Conservation (phyloP, 2,888 invertebrate genomes). For the Heliothis peltigera region DNA sequence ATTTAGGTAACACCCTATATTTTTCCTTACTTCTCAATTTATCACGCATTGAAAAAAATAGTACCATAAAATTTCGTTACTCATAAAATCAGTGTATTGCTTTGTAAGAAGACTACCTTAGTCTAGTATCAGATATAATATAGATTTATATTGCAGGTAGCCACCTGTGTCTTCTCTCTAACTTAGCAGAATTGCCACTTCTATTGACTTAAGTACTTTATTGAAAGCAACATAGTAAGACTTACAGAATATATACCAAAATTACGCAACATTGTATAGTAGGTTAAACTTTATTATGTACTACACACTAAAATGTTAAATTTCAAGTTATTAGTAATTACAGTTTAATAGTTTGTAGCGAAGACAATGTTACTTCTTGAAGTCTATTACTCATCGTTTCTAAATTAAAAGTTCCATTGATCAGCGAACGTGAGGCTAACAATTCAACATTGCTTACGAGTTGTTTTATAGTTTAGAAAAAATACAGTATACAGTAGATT, state of each 20-base stretch:
- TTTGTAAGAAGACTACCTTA: neutral
- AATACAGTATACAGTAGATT: too few species aligned
- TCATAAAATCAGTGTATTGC: neutral
- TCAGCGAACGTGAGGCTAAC: neutral
- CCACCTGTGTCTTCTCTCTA: slow-evolving; percentile 28
- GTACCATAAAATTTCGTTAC: neutral
- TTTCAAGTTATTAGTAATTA: neutral
- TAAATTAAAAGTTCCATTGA: neutral
- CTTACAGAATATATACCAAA: slow-evolving; percentile 15
- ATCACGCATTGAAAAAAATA: too few species aligned
- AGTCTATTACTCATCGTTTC: too few species aligned
- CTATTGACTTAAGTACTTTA: slow-evolving; percentile 28
- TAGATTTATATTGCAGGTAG: slow-evolving; percentile 4
- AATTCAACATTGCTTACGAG: too few species aligned
- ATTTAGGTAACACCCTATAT: too few species aligned
- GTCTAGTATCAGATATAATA: neutral
- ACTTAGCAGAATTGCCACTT: slow-evolving; percentile 12
- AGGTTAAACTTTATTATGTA: slow-evolving; percentile 32
- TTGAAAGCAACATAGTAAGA: slow-evolving; percentile 43
- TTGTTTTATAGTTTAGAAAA: too few species aligned
- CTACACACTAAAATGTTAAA: slow-evolving; percentile 16
- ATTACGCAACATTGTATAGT: slow-evolving; percentile 16
- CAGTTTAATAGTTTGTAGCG: neutral
- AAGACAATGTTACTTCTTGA: neutral
- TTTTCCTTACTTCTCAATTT: too few species aligned